Percentiles rank a stretch among this genome's conserved stretches.
Conservation (phyloP, 2,888 invertebrate species). For the Caradrina clavipalpis region DNA sequence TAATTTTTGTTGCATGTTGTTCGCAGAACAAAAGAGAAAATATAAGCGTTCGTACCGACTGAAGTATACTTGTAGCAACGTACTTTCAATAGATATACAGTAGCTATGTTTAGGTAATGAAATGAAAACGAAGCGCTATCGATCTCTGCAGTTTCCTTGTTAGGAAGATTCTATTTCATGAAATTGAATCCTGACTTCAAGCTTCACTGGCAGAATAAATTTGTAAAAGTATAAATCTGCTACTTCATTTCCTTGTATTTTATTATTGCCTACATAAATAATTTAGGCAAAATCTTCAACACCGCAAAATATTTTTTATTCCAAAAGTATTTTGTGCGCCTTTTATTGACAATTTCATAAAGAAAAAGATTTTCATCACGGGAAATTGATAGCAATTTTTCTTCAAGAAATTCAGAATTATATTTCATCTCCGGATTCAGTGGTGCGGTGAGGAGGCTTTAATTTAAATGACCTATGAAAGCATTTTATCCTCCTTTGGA, state of each 20-base stretch:
- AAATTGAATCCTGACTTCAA: constrained; percentile 12
- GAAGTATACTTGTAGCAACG: not conserved
- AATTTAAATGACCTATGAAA: constrained; percentile 70
- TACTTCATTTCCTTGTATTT: constrained; percentile 27
- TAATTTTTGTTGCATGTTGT: constrained; percentile 4
- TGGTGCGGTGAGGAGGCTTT: constrained; percentile 66
- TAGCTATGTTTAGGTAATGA: not conserved
- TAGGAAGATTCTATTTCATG: constrained; percentile 5
- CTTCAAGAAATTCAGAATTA: constrained; percentile 78
- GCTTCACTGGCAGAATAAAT: constrained; percentile 4
- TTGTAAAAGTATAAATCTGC: constrained; percentile 11
- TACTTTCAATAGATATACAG: not conserved
- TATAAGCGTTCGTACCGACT: not conserved
- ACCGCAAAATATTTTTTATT: constrained; percentile 71
- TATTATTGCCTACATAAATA: constrained; percentile 40
- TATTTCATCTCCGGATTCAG: constrained; percentile 78
- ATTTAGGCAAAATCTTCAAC: constrained; percentile 69
- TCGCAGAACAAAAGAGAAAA: constrained; percentile 1
- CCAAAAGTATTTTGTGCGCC: constrained; percentile 73
- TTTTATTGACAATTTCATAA: constrained; percentile 83
- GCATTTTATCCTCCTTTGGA: constrained; percentile 50
- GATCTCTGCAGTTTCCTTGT: not conserved
- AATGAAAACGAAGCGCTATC: not conserved
- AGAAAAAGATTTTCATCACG: constrained; percentile 79
- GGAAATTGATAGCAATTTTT: constrained; percentile 83